Percentiles rank a stretch among this genome's conserved stretches.
Conservation (phyloP, 2,113 vertebrate genomes). For the Desmodus rotundus region DNA sequence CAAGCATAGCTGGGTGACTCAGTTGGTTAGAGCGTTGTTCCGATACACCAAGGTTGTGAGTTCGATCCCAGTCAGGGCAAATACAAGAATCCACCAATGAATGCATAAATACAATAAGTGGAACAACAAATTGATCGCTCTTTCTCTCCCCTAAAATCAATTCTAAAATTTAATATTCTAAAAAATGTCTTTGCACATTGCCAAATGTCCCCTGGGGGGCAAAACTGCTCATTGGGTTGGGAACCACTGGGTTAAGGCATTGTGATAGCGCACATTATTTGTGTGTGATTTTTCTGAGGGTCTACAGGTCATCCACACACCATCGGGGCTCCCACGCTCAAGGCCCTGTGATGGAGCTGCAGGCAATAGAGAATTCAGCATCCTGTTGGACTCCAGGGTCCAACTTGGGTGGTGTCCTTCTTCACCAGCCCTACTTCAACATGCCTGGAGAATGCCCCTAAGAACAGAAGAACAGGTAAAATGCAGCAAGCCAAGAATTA, state of each 20-base stretch:
- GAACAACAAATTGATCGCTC: too few species aligned
- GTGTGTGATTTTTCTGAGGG: not conserved
- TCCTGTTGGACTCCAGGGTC: too few species aligned
- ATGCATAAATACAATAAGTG: too few species aligned
- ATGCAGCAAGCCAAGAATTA: not conserved
- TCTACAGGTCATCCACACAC: too few species aligned
- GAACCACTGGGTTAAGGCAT: not conserved
- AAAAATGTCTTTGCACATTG: not conserved
- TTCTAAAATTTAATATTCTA: too few species aligned
- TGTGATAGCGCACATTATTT: not conserved
- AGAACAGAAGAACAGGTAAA: not conserved
- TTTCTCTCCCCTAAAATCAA: too few species aligned
- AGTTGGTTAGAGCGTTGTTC: too few species aligned
- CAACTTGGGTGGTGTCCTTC: not conserved
- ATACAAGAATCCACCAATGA: too few species aligned
- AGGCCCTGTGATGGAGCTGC: accelerated
- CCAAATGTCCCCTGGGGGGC: too few species aligned
- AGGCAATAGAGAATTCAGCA: not conserved
- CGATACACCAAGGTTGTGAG: too few species aligned
- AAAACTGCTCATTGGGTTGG: not conserved
- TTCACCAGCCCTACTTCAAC: not conserved
- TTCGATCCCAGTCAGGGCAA: too few species aligned
- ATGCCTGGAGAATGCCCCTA: not conserved
- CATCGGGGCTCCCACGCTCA: not conserved
- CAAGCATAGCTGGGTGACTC: too few species aligned